Conservation (phyloP, 2,113 vertebrate genomes). For the Dicaeum eximium region DNA sequence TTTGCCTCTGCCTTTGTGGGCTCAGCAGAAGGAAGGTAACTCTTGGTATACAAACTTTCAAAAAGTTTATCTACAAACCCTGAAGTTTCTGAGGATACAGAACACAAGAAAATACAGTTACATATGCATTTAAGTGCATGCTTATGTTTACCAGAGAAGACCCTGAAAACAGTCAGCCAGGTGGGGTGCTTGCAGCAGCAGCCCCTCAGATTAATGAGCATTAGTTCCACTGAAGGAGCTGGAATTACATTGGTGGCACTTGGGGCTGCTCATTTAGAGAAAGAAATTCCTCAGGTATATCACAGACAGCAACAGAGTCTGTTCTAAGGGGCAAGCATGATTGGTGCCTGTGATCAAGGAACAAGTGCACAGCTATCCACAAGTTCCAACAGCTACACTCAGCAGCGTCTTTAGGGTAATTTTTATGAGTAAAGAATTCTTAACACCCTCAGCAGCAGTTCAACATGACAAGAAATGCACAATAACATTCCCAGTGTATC, state of each 20-base stretch:
- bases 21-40: slow-evolving; percentile 87
- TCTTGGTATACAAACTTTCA: slow-evolving; percentile 92
- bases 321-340: neutral
- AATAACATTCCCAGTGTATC: neutral
- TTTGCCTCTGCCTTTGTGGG: slow-evolving; percentile 83
- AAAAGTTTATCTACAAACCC: slow-evolving; percentile 99
- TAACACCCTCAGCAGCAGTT: neutral
- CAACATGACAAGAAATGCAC: neutral
- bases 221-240: neutral
- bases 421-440: neutral
- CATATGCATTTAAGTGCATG: neutral
- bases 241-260: neutral
- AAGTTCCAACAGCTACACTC: neutral
- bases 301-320: neutral
- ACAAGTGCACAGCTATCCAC: neutral
- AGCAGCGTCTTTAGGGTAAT: neutral
- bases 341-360: neutral
- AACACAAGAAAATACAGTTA: slow-evolving; percentile 8
- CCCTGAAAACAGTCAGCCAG: neutral
- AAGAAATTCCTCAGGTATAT: neutral
- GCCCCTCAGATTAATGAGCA: neutral
- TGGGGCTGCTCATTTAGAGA: neutral
- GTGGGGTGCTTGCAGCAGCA: neutral
- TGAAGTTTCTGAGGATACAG: slow-evolving; percentile 85
- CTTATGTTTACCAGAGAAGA: neutral